Conservation (phyloP, 2,797 vertebrate species). For the Myotis planiceps region DNA sequence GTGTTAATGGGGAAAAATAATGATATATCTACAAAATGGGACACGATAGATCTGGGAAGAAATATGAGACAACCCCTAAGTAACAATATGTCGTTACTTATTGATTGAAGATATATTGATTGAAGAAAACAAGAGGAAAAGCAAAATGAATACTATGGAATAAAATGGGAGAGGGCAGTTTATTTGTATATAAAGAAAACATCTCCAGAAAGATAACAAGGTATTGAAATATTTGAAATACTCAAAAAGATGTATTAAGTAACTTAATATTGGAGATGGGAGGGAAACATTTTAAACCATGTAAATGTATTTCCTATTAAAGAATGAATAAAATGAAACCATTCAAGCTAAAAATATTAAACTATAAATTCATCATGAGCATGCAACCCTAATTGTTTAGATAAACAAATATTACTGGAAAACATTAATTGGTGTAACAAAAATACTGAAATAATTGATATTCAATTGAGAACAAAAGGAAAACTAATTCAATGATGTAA, state of each 20-base stretch:
- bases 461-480: neutral
- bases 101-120: no score
- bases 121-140: neutral
- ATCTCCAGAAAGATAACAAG: neutral
- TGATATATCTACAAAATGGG: neutral
- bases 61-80: neutral
- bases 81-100: neutral
- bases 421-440: slow-evolving; percentile 77
- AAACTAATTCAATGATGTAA: neutral
- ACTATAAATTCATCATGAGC: neutral
- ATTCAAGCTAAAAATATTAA: neutral
- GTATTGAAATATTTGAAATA: neutral
- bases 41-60: neutral
- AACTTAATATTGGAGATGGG: neutral
- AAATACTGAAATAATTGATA: slow-evolving; percentile 80
- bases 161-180: neutral
- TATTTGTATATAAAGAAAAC: neutral
- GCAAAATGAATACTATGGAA: neutral
- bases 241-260: neutral
- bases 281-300: neutral
- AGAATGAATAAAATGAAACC: neutral
- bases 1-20: neutral
- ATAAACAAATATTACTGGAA: neutral
- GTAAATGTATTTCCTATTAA: neutral
- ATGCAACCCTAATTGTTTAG: neutral